These are phyloP conservation scores for Parelbella ahira DNA, from an alignment of 2,888 invertebrate species.

Conservation along the genomic window DNA sequence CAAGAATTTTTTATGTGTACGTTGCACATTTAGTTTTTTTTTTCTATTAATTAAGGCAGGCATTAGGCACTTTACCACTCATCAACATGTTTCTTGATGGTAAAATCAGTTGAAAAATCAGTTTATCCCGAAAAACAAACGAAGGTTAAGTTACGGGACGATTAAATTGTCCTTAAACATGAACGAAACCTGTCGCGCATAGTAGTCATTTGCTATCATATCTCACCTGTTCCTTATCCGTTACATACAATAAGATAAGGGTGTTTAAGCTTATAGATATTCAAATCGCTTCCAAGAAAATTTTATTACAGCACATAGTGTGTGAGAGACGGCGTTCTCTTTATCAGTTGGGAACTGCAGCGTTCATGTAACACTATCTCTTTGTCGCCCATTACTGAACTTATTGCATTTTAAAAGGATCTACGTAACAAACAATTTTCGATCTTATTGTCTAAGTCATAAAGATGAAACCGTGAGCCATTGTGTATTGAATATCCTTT, in stretches of 20 bases:
- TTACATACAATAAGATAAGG: constrained; percentile 18
- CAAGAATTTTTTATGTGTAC: too few species aligned
- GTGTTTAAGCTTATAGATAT: constrained; percentile 20
- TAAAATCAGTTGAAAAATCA: too few species aligned
- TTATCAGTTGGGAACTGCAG: constrained; percentile 34
- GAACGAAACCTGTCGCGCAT: too few species aligned
- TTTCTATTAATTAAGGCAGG: too few species aligned
- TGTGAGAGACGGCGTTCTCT: constrained; percentile 32
- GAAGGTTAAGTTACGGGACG: too few species aligned
- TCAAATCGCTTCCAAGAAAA: constrained; percentile 30
- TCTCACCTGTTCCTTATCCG: constrained; percentile 21
- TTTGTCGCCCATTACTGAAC: constrained; percentile 28
- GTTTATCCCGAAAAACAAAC: too few species aligned
- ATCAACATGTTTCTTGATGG: too few species aligned
- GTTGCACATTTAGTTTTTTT: too few species aligned
- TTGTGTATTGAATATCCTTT: constrained; percentile 9
- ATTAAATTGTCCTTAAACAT: too few species aligned
- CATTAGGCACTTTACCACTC: too few species aligned
- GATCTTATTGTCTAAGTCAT: not conserved
- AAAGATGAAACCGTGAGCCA: not conserved
- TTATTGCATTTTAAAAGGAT: constrained; percentile 18
- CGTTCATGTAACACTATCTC: constrained; percentile 35
- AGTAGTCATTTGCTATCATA: constrained; percentile 8
- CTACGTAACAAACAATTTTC: not conserved
- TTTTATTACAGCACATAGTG: constrained; percentile 28